phyloP scores from a whole-genome alignment of 2,797 vertebrate genomes.

The Linurgus olivaceus region DNA sequence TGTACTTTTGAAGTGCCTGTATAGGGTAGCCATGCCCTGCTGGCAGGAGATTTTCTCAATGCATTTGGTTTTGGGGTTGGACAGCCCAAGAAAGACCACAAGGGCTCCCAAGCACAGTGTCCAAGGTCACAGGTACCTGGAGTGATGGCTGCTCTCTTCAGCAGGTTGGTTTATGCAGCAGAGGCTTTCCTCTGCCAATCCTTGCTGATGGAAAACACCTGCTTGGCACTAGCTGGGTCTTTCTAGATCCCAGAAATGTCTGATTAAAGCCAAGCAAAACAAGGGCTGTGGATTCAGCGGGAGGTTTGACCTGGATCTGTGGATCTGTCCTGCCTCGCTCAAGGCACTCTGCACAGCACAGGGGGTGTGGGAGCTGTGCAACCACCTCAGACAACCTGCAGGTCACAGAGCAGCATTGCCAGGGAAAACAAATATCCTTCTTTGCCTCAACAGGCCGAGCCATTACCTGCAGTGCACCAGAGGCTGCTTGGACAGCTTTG shows the following conservation, averaged over 20 bases:
- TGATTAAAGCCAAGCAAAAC: neutral
- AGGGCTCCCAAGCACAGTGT: neutral
- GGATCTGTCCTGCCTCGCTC: neutral
- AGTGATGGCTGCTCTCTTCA: neutral
- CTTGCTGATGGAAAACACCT: neutral
- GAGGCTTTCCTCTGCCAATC: neutral
- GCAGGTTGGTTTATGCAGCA: neutral
- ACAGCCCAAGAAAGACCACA: rapidly evolving
- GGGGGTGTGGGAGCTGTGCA: neutral
- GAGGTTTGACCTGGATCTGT: neutral
- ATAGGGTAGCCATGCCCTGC: neutral
- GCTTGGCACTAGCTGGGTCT: neutral
- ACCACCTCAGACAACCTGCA: rapidly evolving
- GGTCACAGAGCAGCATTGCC: neutral
- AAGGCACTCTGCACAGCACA: rapidly evolving
- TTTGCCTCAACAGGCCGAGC: neutral
- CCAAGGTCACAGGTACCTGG: rapidly evolving
- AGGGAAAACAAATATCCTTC: neutral
- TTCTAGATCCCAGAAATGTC: neutral
- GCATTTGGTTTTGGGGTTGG: neutral
- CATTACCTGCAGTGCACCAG: neutral
- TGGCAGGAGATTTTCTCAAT: rapidly evolving
- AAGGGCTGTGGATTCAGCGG: neutral
- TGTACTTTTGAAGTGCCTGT: neutral
- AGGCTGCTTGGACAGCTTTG: neutral